Conservation (phyloP, 1,140 invertebrate genomes). For the Vanessa atalanta region DNA sequence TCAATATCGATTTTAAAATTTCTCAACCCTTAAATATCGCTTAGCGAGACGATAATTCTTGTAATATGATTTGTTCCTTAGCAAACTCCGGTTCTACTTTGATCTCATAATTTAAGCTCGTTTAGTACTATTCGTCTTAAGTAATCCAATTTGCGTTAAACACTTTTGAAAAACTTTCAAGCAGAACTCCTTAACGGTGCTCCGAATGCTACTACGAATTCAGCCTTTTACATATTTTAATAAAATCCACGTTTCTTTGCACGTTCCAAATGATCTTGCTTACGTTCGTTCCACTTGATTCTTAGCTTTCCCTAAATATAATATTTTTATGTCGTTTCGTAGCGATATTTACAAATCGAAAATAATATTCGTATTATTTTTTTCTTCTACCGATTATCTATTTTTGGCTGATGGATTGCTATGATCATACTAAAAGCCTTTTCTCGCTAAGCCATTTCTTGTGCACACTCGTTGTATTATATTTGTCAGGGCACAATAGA, state of each 20-base stretch:
- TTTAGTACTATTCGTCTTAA: slow-evolving; percentile 42
- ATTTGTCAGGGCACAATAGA: too few species aligned
- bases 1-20: slow-evolving; percentile 5
- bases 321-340: slow-evolving; percentile 16
- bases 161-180: slow-evolving; percentile 43
- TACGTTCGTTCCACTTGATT: slow-evolving; percentile 30
- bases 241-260: slow-evolving; percentile 34
- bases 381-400: too few species aligned
- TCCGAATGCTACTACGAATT: slow-evolving; percentile 27
- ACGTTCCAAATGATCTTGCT: slow-evolving; percentile 23
- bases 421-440: too few species aligned
- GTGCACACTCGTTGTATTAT: too few species aligned
- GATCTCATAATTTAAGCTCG: slow-evolving; percentile 46
- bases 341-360: background rate
- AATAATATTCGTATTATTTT: background rate
- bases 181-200: slow-evolving; percentile 34
- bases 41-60: slow-evolving; percentile 35
- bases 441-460: too few species aligned
- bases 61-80: slow-evolving; percentile 42
- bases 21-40: slow-evolving; percentile 20
- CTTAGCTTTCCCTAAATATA: slow-evolving; percentile 22
- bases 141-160: slow-evolving; percentile 46
- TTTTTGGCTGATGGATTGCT: too few species aligned
- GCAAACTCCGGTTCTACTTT: slow-evolving; percentile 38
- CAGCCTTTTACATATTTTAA: slow-evolving; percentile 33